Evolutionary conservation across 2,888 invertebrate species (phyloP), one percentile per base, ranked within the genome.

Genomic region (Mystacides longicornis): DNA sequence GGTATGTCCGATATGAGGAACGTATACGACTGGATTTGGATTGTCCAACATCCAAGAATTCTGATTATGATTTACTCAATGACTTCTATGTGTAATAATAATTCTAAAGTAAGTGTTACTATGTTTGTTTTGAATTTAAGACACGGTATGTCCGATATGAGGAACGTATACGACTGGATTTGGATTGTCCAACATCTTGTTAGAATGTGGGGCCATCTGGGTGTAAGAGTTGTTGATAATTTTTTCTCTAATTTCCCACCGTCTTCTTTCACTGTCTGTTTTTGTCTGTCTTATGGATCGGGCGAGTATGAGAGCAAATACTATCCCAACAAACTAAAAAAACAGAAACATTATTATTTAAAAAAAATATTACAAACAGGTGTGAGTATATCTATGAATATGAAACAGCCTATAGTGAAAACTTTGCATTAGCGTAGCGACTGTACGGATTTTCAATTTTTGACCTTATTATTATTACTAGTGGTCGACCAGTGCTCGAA

Each of bases 251-350:
- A 82, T 75, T 69, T 88, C 85, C 81, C 85, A 86, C 51, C 81
- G 80, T 51, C 85, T 79, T 55, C 83, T 81, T 65, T 85, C 85
- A 37, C 84, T 81, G 63, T 86, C 83, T 0, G 83, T 81, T 69
- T 89, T 89, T 58, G 88, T 82, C 60, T 81, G 81, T 57, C 89
- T 85, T 67, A 96, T 87, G 2, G 91, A 86, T 67, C 87, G 85
- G 56, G 92, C 93, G 69, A 96, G 74, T 73, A 91, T 89, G 70
- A 90, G 89, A 1, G 95, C 90, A 68, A 94, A 92, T 60, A 92
- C 79, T 50, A 94, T 87, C 62, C 93, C 94, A 65, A 93, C 78
- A 46, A 93, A 74, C 89, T 89, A 73, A 50, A 78, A 78, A 21
- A 49, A 47, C 18, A 45, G 11, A 27, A 27, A 27, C 20, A 47